Evolutionary conservation across 2,113 vertebrate genomes (phyloP).

Genomic region (Zosterops borbonicus): DNA sequence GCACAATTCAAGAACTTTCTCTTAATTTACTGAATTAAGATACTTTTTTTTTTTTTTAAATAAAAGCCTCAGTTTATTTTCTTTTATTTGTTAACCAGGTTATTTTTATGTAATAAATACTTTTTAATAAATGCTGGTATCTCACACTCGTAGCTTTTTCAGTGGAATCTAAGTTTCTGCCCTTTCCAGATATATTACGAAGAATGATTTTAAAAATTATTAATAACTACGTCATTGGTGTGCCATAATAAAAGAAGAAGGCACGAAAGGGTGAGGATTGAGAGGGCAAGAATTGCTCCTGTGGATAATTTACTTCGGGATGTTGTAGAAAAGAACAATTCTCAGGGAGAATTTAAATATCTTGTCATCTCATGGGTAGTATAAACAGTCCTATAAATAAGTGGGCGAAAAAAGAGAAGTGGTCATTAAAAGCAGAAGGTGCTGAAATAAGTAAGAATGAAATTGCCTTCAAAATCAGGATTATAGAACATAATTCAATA

Average conservation of each 20-base stretch:
- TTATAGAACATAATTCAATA: not conserved
- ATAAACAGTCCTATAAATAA: not conserved
- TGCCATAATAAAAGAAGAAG: not conserved
- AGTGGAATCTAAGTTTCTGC: not conserved
- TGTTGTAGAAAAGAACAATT: not conserved
- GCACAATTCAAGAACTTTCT: rapidly evolving
- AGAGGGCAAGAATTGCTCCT: not conserved
- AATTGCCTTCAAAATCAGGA: not conserved
- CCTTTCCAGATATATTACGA: not conserved
- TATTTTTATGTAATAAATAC: not conserved
- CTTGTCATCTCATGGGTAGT: not conserved
- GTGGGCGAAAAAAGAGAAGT: not conserved
- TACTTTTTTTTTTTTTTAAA: not conserved
- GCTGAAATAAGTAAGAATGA: not conserved
- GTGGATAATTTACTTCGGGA: not conserved
- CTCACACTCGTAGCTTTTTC: not conserved
- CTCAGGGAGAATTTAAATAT: not conserved
- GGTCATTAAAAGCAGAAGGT: not conserved
- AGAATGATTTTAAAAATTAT: not conserved
- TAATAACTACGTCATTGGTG: not conserved
- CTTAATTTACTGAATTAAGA: not conserved
- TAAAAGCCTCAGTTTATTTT: not conserved
- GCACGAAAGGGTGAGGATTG: not conserved
- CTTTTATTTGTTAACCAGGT: not conserved
- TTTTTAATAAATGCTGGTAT: not conserved